Base-by-base conservation (phyloP, 2,113 vertebrate species). In the Hiodon alosoides region DNA sequence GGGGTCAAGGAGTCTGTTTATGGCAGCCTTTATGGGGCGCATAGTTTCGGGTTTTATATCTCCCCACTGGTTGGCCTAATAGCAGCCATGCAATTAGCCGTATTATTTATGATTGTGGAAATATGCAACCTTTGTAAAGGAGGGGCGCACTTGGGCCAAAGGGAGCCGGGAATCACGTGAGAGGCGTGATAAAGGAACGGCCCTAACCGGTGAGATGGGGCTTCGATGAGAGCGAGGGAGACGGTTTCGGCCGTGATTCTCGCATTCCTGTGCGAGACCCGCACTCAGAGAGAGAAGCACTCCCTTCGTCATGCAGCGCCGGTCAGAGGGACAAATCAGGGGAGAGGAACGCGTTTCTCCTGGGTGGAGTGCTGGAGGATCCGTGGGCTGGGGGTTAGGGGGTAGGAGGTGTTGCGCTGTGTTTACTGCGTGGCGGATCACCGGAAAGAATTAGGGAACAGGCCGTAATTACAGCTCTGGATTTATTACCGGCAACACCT, bases 381-480 rank as follows among this genome's bases (percentile, higher is more conserved):
- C 46, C 5, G 65, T 54, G 2, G 53, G 52, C 53, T 1, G 51
- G 7, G 8, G 46, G 13, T 7, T 48, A 55, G 31, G 31, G 31
- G 31, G 31, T 31, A 31, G 31, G 65, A 5, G 62, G 64, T 46
- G 53, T 7, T 2, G 73, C 8, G 14, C 50, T 68, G 64, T 50
- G 55, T 68, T 57, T 67, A 75, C 54, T 6, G 47, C 17, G 73
- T 11, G 64, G 65, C 65, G 65, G 73, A 68, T 59, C 73, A 58
- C 73, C 53, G 73, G 51, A 50, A 67, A 67, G 64, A 75, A 51
- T 59, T 47, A 68, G 13, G 58, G 64, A 47, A 17, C 53, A 59
- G n/a, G 55, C 47, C 46, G 31, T 75, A 75, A 75, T 75, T 75
- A 75, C 59, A 57, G 65, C 14, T 14, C 53, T 1, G 64, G 73